Conservation (phyloP, 2,113 vertebrate genomes). For the Falcunculus frontatus region DNA sequence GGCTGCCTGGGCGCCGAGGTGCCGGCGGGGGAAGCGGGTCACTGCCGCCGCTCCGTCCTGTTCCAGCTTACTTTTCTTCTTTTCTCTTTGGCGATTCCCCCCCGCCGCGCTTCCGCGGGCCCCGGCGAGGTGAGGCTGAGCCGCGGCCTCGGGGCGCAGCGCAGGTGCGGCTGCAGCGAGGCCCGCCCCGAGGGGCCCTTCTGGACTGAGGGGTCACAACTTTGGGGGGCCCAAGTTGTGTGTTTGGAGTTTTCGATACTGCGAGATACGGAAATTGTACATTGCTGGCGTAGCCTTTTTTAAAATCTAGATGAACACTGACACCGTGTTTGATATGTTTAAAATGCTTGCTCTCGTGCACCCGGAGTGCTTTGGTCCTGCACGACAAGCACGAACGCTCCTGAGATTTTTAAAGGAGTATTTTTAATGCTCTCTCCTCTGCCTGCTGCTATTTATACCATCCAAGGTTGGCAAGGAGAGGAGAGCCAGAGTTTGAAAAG, state of each 20-base stretch:
- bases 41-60: neutral
- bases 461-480: neutral
- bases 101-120: neutral
- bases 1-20: neutral
- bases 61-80: neutral
- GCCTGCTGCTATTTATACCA: conserved; percentile 23
- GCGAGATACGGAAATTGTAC: rapidly evolving
- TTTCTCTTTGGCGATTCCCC: rapidly evolving
- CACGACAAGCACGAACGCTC: neutral
- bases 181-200: neutral
- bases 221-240: neutral
- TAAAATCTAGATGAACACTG: neutral
- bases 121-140: neutral
- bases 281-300: neutral
- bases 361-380: neutral
- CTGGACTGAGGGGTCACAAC: rapidly evolving
- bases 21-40: neutral
- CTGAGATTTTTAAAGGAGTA: neutral
- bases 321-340: neutral
- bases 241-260: neutral
- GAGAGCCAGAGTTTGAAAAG: neutral
- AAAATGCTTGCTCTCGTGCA: neutral
- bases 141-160: neutral
- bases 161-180: neutral
- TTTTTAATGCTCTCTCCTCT: neutral